phyloP scores from a whole-genome alignment of 2,797 vertebrate genomes.

The Microctenopoma lineatum region DNA sequence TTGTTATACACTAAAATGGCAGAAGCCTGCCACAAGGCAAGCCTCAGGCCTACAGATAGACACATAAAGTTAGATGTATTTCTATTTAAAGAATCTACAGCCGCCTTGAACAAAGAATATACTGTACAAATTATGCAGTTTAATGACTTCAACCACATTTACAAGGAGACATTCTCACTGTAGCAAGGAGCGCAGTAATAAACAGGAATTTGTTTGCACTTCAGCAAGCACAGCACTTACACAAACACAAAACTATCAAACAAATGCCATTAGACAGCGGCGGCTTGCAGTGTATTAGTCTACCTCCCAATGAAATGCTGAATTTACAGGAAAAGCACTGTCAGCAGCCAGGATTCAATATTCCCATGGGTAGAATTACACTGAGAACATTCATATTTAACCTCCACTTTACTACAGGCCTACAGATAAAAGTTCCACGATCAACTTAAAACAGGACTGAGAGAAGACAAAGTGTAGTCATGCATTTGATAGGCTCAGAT shows the following conservation, averaged over 20 bases:
- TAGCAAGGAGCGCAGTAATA: neutral
- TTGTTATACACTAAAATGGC: neutral
- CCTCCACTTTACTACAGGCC: slow-evolving; percentile 36
- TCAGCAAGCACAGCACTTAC: neutral
- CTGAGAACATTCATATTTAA: slow-evolving; percentile 33
- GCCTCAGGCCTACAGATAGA: neutral
- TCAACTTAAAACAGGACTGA: slow-evolving; percentile 36
- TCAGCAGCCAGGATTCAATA: slow-evolving; percentile 37
- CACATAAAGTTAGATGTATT: neutral
- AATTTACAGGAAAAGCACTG: slow-evolving; percentile 31
- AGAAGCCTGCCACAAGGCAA: too few relatives aligned
- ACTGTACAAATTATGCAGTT: neutral
- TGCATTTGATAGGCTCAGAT: slow-evolving; percentile 4
- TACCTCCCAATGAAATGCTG: slow-evolving; percentile 25
- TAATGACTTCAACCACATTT: neutral
- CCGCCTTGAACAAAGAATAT: neutral
- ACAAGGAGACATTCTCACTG: neutral
- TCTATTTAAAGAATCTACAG: neutral
- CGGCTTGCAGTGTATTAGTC: slow-evolving; percentile 2
- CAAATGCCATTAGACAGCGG: neutral
- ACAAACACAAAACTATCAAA: slow-evolving; percentile 6
- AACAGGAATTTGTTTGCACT: neutral
- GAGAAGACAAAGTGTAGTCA: slow-evolving; percentile 12
- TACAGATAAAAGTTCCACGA: slow-evolving; percentile 17
- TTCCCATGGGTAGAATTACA: slow-evolving; percentile 32